Evolutionary conservation across 2,797 vertebrate genomes (phyloP), one percentile per base, ranked within the genome.

Genomic region (Phrynocephalus forsythii): DNA sequence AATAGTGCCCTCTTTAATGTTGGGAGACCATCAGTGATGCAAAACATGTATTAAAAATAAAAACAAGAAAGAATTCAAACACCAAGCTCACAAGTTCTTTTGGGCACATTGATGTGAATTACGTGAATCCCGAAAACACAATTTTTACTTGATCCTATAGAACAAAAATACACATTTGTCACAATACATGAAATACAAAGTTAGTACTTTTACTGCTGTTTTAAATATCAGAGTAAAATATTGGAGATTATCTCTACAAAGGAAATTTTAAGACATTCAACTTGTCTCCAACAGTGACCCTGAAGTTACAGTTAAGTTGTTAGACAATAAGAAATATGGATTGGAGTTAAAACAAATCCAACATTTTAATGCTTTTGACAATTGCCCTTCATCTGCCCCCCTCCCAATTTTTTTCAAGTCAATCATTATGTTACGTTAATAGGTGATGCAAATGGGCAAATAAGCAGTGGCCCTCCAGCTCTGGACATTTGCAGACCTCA

Each of bases 391-490:
- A 20, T 69, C 20, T 48, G 18, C 24, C 7, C 15, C 72, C 81
- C 63, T 73, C 75, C 44, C 75, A 9, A 16, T 13, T 20, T 20
- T 22, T 8, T 60, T 82, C 71, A 67, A 24, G 38, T 75, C 67
- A 76, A 76, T 30, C 16, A 44, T 82, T 83, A 76, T 82, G 69
- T 81, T 85, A 73, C 9, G 48, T 86, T 48, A 81, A 81, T 63
- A 63, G 52, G 26, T 75, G 66, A 30, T 82, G 11, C 28, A 86
- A 67, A 66, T 82, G 79, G 75, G 79, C 71, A 80, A 82, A 68
- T 82, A 85, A 76, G n/a, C 24, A 88, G 28, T 24, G 28, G 60
- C 78, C 78, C 60, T 85, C 78, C 56, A 68, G 69, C 30, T 79
- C 50, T 30, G 72, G 60, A 60, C 81, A 30, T 73, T 79, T n/a